A percentile compares a stretch with the other conserved stretches of the same genome.
Conservation (phyloP, 2,797 vertebrate species). For the Hirundo rustica region DNA sequence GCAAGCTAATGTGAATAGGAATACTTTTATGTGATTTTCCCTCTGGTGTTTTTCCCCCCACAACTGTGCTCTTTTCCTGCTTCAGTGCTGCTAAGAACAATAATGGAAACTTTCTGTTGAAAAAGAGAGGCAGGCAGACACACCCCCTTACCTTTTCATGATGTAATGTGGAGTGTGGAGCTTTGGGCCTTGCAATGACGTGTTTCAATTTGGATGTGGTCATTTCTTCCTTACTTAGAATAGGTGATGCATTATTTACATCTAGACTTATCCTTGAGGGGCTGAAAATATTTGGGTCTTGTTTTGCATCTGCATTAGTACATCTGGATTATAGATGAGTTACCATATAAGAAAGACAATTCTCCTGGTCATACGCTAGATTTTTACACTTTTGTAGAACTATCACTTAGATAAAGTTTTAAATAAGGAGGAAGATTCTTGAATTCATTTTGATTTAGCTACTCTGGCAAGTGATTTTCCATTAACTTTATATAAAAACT, state of each 20-base stretch:
- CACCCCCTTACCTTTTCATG: neutral
- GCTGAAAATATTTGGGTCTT: neutral
- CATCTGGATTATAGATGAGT: neutral
- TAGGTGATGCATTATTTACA: neutral
- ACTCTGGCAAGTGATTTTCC: neutral
- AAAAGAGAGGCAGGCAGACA: neutral
- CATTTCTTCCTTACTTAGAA: neutral
- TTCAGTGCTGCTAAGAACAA: neutral
- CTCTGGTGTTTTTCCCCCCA: neutral
- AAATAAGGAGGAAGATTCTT: neutral
- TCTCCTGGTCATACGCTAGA: neutral
- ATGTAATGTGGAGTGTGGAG: neutral
- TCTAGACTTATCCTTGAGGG: neutral
- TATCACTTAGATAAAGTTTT: neutral
- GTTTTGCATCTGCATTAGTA: neutral
- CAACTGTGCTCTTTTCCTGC: neutral
- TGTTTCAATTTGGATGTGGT: neutral
- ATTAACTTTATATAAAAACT: neutral
- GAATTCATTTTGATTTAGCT: neutral
- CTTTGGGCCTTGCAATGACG: neutral
- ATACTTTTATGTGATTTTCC: neutral
- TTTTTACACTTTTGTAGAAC: neutral
- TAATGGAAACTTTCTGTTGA: neutral
- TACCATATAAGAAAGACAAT: neutral
- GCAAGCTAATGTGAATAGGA: neutral